Percentiles rank a stretch among this genome's conserved stretches.
Conservation (phyloP, 2,113 vertebrate genomes). For the Arothron firmamentum region DNA sequence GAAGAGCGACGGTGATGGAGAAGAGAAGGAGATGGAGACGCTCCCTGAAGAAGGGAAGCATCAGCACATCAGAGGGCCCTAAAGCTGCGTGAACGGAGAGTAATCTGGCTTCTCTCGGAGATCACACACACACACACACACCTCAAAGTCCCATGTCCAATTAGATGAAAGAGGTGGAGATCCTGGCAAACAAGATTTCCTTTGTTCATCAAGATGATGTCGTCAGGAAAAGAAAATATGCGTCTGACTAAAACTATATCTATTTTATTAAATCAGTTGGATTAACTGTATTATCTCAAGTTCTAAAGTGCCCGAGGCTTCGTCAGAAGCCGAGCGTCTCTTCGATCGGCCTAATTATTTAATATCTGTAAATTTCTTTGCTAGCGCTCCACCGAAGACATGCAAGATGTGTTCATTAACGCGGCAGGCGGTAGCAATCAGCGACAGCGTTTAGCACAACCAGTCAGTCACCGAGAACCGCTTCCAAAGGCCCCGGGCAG, state of each 20-base stretch:
- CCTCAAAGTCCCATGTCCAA: constrained; percentile 50
- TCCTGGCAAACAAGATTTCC: neutral
- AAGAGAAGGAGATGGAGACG: neutral
- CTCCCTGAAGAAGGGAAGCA: constrained; percentile 7
- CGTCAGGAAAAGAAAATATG: too few species aligned
- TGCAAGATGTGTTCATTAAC: neutral
- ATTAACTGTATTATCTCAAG: too few species aligned
- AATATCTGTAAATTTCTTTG: neutral
- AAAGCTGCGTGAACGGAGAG: constrained; percentile 2
- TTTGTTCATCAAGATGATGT: too few species aligned
- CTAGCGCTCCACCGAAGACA: neutral
- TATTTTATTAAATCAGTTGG: too few species aligned
- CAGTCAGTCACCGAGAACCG: constrained; percentile 26
- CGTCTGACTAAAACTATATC: too few species aligned
- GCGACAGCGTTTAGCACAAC: constrained; percentile 11
- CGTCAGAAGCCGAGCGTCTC: neutral
- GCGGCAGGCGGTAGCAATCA: constrained; percentile 2
- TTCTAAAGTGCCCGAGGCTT: neutral
- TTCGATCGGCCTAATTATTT: neutral
- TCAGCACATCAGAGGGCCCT: neutral
- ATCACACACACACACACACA: neutral
- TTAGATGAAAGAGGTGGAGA: constrained; percentile 38
- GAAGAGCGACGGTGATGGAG: neutral
- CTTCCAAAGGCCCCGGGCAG: constrained; percentile 18
- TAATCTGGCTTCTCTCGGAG: constrained; percentile 3